phyloP scores from a whole-genome alignment of 2,797 vertebrate species.

The Crocodylus rhombifer region DNA sequence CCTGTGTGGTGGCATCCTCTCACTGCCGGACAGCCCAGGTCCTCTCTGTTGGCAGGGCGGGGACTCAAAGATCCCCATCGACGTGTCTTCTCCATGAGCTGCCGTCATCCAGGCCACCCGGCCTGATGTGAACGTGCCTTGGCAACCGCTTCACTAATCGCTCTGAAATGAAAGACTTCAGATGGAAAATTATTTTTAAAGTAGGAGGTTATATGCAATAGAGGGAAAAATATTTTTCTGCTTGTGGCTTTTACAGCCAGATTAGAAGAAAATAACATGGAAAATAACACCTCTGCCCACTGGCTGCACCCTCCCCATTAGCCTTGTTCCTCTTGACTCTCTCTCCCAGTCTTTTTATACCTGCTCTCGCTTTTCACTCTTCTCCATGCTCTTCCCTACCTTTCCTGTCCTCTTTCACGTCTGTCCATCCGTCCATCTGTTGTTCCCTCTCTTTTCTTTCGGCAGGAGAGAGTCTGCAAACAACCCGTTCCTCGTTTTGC shows the following conservation, averaged over 20 bases:
- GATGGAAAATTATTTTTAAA: slow-evolving; percentile 65
- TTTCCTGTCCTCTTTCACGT: slow-evolving; percentile 5
- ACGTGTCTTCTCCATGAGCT: not conserved
- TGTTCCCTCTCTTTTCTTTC: slow-evolving; percentile 23
- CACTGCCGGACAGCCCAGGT: not conserved
- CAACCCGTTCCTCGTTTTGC: not conserved
- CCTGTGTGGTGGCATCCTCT: rapidly evolving
- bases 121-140: not conserved
- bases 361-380: not conserved
- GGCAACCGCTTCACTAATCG: slow-evolving; percentile 35
- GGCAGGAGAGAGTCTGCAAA: not conserved
- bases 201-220: slow-evolving; percentile 56
- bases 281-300: not conserved
- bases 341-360: not conserved
- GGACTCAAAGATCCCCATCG: not conserved
- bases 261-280: slow-evolving; percentile 50
- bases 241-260: not conserved
- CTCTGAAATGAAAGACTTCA: slow-evolving; percentile 67
- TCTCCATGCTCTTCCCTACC: not conserved
- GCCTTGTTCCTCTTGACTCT: not conserved
- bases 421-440: slow-evolving; percentile 8
- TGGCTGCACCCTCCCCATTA: not conserved
- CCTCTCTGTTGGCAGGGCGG: not conserved
- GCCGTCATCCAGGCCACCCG: not conserved
- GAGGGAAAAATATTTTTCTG: slow-evolving; percentile 15